Percentiles rank a stretch among this genome's conserved stretches.
These are phyloP conservation scores for Camponotus floridanus DNA, from an alignment of 1,140 invertebrate genomes.

Conservation along the genomic window DNA sequence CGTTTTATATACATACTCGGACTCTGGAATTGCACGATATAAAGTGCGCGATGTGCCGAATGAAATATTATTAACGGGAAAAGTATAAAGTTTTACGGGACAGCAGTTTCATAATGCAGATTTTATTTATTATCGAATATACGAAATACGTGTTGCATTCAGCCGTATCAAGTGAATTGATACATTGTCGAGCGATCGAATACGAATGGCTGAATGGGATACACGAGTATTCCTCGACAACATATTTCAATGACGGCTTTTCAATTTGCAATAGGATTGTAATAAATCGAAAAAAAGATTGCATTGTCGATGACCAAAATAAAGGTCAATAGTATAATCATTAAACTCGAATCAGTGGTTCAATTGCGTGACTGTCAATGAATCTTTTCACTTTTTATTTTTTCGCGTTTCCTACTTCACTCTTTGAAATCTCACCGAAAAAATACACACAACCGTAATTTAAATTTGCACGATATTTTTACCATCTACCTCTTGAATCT, in stretches of 20 bases:
- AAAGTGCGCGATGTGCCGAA: not conserved
- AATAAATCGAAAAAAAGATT: constrained; percentile 51
- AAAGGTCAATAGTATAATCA: constrained; percentile 34
- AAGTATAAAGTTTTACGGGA: constrained; percentile 24
- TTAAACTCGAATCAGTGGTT: constrained; percentile 39
- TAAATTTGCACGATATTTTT: not conserved
- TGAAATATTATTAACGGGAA: constrained; percentile 41
- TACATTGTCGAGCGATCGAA: constrained; percentile 51
- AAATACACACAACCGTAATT: constrained; percentile 6
- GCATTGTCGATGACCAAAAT: constrained; percentile 15
- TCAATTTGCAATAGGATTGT: constrained; percentile 42
- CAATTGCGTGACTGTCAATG: not conserved
- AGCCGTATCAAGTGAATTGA: constrained; percentile 52
- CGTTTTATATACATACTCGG: not conserved
- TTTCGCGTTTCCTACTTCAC: not conserved
- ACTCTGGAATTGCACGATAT: not conserved
- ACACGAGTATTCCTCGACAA: constrained; percentile 50
- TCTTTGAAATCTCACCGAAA: constrained; percentile 1
- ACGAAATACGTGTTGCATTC: constrained; percentile 38
- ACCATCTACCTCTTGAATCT: not conserved
- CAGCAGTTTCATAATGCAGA: constrained; percentile 35
- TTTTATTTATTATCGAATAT: constrained; percentile 55
- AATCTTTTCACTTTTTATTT: constrained; percentile 13
- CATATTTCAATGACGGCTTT: constrained; percentile 38
- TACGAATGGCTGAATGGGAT: constrained; percentile 50